Evolutionary conservation across 2,888 invertebrate species (phyloP), one percentile per base, ranked within the genome.

Genomic region (Liodrosophila aerea): DNA sequence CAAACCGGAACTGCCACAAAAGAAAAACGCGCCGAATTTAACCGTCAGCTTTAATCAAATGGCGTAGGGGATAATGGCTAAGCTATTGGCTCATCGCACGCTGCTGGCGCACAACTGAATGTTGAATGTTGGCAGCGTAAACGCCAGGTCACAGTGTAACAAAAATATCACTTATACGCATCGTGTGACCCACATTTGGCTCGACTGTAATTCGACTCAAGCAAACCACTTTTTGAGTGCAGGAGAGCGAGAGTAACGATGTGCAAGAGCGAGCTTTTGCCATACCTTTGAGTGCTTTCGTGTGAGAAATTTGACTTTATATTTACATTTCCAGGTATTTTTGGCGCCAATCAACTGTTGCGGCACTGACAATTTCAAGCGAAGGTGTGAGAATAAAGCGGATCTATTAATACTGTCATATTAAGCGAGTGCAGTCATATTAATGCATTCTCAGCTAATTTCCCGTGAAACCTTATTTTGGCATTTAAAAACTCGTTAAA

Each of bases 281-380:
- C 44, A 12, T 5, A 11, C 18, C 30, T 52, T 46, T 65, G 60
- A 67, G 64, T 13, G 45, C 30, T 62, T 62, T 62, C 49, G n/a
- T 8, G 15, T 12, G 49, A 15, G 16, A 36, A 52, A 54, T 46
- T 45, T 53, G 49, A 49, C 12, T 11, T 31, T 61, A 64, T 83
- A 69, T 83, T 82, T 83, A 83, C 62, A 40, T 78, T 65, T 52
- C 49, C 49, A 36, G 83, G 76, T 80, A 78, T 80, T 80, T 85
- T 83, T 80, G 78, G 85, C 78, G 78, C 83, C 85, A 85, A 80
- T 65, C 78, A 78, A 80, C 78, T 80, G 78, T 80, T 80, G 78
- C 78, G 54, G 78, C 50, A 29, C 11, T 29, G 52, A 30, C 16
- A 27, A 8, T 22, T 29, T 22, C 3, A 5, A 22, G 22, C 3